A percentile compares a stretch with the other conserved stretches of the same genome.
Conservation (phyloP, 2,888 invertebrate genomes). For the Morpho achilles region DNA sequence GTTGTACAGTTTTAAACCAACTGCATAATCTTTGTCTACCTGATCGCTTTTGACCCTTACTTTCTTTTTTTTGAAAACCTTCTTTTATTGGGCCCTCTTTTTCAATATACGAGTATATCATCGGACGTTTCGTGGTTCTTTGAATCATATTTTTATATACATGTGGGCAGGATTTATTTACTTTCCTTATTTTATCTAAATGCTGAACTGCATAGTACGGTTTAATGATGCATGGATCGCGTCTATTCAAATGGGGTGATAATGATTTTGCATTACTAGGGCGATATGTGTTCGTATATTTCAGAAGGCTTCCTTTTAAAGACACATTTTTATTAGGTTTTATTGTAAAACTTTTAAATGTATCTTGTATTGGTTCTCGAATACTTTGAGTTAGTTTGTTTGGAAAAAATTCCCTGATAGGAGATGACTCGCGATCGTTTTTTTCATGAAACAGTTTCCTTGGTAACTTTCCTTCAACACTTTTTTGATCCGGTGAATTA, state of each 20-base stretch:
- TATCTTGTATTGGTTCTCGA: not conserved
- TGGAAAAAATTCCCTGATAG: not conserved
- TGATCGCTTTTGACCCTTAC: conserved; percentile 3
- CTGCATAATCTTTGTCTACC: conserved; percentile 2
- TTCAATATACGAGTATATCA: not conserved
- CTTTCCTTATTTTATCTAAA: no score
- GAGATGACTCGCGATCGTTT: not conserved
- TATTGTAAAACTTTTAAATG: not conserved
- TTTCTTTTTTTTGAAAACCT: not conserved
- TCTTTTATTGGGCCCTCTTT: not conserved
- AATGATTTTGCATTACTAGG: not conserved
- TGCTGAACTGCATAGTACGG: no score
- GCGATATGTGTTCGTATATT: not conserved
- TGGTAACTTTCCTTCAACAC: not conserved
- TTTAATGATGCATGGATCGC: not conserved
- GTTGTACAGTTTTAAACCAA: conserved; percentile 4
- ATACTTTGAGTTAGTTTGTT: not conserved
- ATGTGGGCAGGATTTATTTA: not conserved
- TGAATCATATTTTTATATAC: not conserved
- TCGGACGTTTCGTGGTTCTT: not conserved
- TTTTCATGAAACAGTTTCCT: not conserved
- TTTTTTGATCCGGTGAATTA: not conserved
- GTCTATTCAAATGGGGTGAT: not conserved
- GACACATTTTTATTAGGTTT: not conserved
- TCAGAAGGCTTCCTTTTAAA: not conserved